Evolutionary conservation across 1,140 invertebrate genomes (phyloP), one percentile per base, ranked within the genome.

Genomic region (Cydia amplana): DNA sequence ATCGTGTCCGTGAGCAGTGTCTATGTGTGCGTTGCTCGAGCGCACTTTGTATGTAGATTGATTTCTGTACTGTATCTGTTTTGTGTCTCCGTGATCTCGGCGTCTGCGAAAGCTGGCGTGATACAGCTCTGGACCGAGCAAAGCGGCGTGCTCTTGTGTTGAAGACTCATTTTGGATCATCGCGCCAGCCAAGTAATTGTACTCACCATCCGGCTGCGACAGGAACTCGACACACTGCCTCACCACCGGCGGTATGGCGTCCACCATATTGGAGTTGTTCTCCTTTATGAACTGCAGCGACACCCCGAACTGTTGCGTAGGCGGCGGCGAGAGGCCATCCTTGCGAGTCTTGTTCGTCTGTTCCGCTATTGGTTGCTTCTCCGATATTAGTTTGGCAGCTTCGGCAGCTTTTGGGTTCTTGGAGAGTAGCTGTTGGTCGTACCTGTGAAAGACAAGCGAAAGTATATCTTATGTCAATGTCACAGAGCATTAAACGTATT

Each of bases 301-400:
- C 7, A 99, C 98, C 40, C 98, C 98, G 93, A 99, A 99, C 92
- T 99, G 98, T 85, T 97, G 96, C 14, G 96, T 97, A 16, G 95
- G 95, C 63, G 94, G 95, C 73, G 94, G 93, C 16, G 91, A 88
- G 70, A 93, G 64, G 5, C 81, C 85, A 1, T 79, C 77, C 12
- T 78, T 80, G 0, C 74, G 73, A 1, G 73, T 23, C 7, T 60
- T 51, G 20, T 75, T 43, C 1, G 43, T 43, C 55, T 77, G 75
- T 65, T 76, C 75, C 65, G 77, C 63, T 43, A 75, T 75, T 5
- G 79, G 55, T 23, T 80, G 79, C 6, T 55, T 79, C 72, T 78
- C 78, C 18, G 76, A 72, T 12, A 76, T 75, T 43, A 79, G 84
- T 16, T 80, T 75, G 7, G 88, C 88, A 1, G 81, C 60, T 72